A percentile compares a stretch with the other conserved stretches of the same genome.
Conservation (phyloP, 1,140 invertebrate species). For the Orussus abietinus region DNA sequence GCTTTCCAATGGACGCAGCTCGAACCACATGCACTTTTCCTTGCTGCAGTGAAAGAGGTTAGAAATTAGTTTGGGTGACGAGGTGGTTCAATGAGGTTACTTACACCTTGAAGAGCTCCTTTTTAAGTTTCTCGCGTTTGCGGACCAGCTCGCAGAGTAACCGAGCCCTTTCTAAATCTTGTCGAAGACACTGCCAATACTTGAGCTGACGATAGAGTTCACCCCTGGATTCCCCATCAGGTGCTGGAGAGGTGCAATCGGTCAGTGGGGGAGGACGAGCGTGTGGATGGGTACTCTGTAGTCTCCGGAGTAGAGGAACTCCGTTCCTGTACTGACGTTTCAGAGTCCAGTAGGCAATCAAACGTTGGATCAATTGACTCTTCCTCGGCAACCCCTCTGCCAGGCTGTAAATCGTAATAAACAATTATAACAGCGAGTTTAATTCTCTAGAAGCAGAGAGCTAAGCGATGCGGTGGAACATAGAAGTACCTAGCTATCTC, state of each 20-base stretch:
- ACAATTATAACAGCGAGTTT: neutral
- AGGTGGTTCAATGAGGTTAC: constrained; percentile 12
- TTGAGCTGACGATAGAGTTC: constrained; percentile 85
- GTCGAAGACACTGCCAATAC: constrained; percentile 91
- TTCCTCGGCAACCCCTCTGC: constrained; percentile 65
- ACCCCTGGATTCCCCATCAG: constrained; percentile 53
- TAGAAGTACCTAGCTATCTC: constrained; percentile 76
- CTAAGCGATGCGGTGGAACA: neutral
- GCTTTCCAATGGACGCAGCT: constrained; percentile 77
- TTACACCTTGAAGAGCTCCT: constrained; percentile 76
- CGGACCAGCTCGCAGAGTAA: constrained; percentile 90
- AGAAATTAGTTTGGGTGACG: constrained; percentile 3
- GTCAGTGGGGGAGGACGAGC: constrained; percentile 46
- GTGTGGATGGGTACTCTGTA: constrained; percentile 70
- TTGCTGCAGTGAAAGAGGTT: constrained; percentile 48
- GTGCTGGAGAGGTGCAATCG: constrained; percentile 43
- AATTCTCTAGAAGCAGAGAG: neutral
- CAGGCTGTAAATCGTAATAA: constrained; percentile 28
- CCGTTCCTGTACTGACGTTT: constrained; percentile 95
- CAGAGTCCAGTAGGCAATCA: constrained; percentile 92
- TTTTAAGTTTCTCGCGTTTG: constrained; percentile 92
- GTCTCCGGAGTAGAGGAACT: constrained; percentile 83
- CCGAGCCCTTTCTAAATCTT: constrained; percentile 90
- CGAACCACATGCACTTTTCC: constrained; percentile 75
- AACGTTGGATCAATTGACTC: constrained; percentile 80